phyloP scores from a whole-genome alignment of 1,140 invertebrate species.

The Drosophila simulans region DNA sequence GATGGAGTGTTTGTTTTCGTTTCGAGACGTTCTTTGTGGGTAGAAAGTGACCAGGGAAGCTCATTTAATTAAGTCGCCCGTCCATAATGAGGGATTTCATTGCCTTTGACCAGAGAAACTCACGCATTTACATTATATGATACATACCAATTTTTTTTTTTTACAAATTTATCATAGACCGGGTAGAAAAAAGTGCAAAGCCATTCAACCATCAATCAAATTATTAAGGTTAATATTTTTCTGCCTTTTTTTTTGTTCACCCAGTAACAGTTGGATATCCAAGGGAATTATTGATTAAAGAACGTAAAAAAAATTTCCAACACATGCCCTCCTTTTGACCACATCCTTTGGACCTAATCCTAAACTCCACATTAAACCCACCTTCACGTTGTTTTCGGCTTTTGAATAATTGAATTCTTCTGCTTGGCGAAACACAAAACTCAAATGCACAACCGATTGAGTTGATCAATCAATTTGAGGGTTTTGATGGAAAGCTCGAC shows the following conservation, averaged over 20 bases:
- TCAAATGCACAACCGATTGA: constrained; percentile 66
- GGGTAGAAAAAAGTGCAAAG: neutral
- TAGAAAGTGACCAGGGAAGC: constrained; percentile 43
- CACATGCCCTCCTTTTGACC: neutral
- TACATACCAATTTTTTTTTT: neutral
- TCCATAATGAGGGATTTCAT: constrained; percentile 45
- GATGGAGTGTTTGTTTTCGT: constrained; percentile 72
- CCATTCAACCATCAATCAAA: constrained; percentile 48
- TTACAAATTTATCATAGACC: constrained; percentile 36
- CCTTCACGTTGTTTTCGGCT: constrained; percentile 60
- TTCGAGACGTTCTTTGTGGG: constrained; percentile 68
- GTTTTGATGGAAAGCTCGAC: constrained; percentile 7
- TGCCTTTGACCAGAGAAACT: neutral
- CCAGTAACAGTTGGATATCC: constrained; percentile 34
- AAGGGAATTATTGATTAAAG: constrained; percentile 48
- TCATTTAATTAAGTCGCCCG: constrained; percentile 58
- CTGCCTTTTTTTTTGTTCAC: neutral
- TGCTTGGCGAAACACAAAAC: constrained; percentile 73
- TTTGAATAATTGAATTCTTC: constrained; percentile 77
- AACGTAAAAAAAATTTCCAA: neutral
- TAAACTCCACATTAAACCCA: constrained; percentile 8
- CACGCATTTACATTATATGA: neutral
- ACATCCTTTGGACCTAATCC: constrained; percentile 13
- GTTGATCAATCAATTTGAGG: constrained; percentile 71
- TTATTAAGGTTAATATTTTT: constrained; percentile 4